Evolutionary conservation across 2,888 invertebrate species (phyloP).

Genomic region (Sceliomorpha sp.): DNA sequence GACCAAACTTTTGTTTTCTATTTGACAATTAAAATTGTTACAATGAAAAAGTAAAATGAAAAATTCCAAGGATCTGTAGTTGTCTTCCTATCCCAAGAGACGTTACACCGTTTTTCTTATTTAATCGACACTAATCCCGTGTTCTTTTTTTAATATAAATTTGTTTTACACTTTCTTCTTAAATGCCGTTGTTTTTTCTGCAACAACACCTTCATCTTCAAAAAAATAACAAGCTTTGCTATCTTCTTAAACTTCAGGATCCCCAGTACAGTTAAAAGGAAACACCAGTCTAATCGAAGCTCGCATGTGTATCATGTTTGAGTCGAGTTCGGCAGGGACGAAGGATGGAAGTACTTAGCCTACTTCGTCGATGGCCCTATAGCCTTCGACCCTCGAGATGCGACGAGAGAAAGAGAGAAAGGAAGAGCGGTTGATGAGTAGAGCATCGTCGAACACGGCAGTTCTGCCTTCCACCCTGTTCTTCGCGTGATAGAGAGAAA

Average conservation of each 20-base stretch:
- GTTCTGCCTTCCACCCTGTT: constrained; percentile 19
- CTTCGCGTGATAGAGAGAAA: constrained; percentile 15
- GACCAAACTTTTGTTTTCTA: constrained; percentile 31
- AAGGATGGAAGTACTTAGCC: constrained; percentile 63
- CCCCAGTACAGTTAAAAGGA: constrained; percentile 28
- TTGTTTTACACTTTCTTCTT: too few species aligned
- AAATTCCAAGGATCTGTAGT: too few species aligned
- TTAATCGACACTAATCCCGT: too few species aligned
- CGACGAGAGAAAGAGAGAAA: constrained; percentile 44
- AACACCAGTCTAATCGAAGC: constrained; percentile 42
- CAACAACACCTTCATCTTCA: too few species aligned
- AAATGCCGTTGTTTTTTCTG: too few species aligned
- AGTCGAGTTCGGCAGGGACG: constrained; percentile 31
- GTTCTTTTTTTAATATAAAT: too few species aligned
- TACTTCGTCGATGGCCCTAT: constrained; percentile 65
- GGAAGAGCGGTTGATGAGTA: constrained; percentile 31
- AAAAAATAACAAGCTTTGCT: too few species aligned
- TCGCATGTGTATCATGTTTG: constrained; percentile 28
- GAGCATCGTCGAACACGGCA: constrained; percentile 39
- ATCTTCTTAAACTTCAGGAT: too few species aligned
- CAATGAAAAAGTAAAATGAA: too few species aligned
- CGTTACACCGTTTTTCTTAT: too few species aligned
- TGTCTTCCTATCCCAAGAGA: too few species aligned
- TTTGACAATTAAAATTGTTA: too few species aligned
- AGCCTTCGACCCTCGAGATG: constrained; percentile 49